Conservation (phyloP, 2,113 vertebrate species). For the Prionailurus viverrinus region DNA sequence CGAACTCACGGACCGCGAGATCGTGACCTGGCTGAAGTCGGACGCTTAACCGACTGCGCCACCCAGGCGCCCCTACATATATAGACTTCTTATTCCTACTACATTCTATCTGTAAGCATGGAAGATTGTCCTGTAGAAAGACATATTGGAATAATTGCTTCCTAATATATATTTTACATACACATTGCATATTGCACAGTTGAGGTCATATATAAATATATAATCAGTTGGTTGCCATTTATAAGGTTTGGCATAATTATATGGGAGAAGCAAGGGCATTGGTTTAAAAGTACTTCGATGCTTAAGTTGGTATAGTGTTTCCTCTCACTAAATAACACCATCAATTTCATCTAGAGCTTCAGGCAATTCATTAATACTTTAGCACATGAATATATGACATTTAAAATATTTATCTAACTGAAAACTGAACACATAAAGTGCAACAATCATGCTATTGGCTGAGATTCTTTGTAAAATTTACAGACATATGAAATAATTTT, state of each 20-base stretch:
- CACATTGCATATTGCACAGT: background rate
- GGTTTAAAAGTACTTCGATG: background rate
- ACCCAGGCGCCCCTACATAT: too few species aligned
- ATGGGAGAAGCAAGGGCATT: background rate
- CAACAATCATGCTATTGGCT: background rate
- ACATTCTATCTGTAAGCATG: background rate
- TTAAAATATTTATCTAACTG: conserved; percentile 59
- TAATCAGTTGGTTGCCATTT: background rate
- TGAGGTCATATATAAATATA: background rate
- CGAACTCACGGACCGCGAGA: too few species aligned
- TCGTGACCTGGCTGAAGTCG: too few species aligned
- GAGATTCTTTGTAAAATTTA: background rate
- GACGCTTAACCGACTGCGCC: too few species aligned
- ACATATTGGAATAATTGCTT: background rate
- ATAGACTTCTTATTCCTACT: background rate
- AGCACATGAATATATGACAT: conserved; percentile 35
- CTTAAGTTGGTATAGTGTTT: background rate
- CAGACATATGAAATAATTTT: background rate
- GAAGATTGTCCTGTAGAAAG: background rate
- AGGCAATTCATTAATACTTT: conserved; percentile 52
- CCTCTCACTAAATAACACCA: background rate
- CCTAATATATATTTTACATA: background rate
- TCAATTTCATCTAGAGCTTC: background rate
- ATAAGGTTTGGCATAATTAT: background rate
- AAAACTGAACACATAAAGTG: background rate